These are phyloP conservation scores for Cephalotes varians DNA, from an alignment of 2,888 invertebrate species.

Conservation along the genomic window DNA sequence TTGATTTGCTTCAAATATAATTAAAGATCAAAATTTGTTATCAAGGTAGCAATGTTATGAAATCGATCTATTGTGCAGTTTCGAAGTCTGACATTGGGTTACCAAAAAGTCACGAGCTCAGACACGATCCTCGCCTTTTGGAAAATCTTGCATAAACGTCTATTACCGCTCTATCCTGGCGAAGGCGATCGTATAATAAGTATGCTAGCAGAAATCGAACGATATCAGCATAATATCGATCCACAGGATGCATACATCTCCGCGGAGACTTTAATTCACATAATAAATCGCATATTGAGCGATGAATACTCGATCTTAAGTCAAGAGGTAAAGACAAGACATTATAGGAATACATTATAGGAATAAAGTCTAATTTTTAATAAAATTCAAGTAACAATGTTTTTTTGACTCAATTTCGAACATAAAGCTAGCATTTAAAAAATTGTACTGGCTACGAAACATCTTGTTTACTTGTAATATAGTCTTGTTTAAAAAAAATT, in stretches of 20 bases:
- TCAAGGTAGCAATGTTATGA: neutral
- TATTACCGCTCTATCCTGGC: conserved; percentile 88
- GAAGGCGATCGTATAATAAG: conserved; percentile 89
- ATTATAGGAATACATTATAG: conserved; percentile 35
- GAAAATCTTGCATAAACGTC: conserved; percentile 86
- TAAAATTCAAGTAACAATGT: neutral
- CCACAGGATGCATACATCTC: conserved; percentile 86
- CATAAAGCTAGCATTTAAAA: neutral
- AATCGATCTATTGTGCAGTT: conserved; percentile 85
- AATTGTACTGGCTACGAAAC: neutral
- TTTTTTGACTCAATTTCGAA: neutral
- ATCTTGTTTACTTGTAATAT: neutral
- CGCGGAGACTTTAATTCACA: conserved; percentile 87
- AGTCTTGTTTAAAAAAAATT: neutral
- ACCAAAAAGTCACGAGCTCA: conserved; percentile 88
- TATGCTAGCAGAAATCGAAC: conserved; percentile 88
- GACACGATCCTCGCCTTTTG: conserved; percentile 88
- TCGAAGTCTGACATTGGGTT: conserved; percentile 88
- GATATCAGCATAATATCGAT: conserved; percentile 86
- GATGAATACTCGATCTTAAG: conserved; percentile 90
- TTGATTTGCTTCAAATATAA: neutral
- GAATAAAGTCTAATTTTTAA: conserved; percentile 1
- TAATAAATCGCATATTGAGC: conserved; percentile 89
- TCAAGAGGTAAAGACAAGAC: conserved; percentile 88
- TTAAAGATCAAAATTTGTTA: neutral